Base-by-base conservation (phyloP, 2,888 invertebrate genomes). In the Macaria liturata region DNA sequence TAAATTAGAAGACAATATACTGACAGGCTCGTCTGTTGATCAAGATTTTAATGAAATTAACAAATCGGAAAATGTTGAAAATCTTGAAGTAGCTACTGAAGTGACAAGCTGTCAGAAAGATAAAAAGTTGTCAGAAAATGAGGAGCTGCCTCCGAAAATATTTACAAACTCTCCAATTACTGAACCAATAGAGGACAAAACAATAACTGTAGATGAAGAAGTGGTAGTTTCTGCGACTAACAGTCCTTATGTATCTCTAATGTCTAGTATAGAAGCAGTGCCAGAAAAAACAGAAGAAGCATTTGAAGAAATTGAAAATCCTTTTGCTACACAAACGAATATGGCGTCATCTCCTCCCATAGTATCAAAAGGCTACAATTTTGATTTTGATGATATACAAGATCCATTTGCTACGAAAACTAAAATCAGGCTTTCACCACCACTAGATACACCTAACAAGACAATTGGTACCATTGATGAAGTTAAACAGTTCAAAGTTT, bases 361-460 rank as follows among this genome's bases (percentile, higher is more conserved):
- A 43, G 69, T 67, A 47, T 85, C 85, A 31, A 87, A 77, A 68
- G 88, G 86, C 32, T 89, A 88, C 61, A 86, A 86, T 64, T 84
- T 87, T 34, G 83, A 88, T 69, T 88, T 90, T 67, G 89, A 89
- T 70, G 85, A 88, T 46, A 80, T 85, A 53, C 83, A 86, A 55
- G 78, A 90, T 69, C 90, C 88, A 40, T 91, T 90, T 73, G 83
- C 81, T 9, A 87, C 83, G 3, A 88, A 87, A 81, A 80, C 78
- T 32, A 86, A 83, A 66, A 83, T 88, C 20, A 76, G 84, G 54
- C 57, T 72, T 56, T 86, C 88, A 4, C 88, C 89, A 9, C 68
- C 84, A 20, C 66, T 72, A 32, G 69, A 74, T 49, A 70, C 72
- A 44, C 69, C 67, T 20, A 69, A 56, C 46, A 67, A 71, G 55